Evolutionary conservation across 1,140 invertebrate species (phyloP).

Genomic region (Phymastichus coffea): DNA sequence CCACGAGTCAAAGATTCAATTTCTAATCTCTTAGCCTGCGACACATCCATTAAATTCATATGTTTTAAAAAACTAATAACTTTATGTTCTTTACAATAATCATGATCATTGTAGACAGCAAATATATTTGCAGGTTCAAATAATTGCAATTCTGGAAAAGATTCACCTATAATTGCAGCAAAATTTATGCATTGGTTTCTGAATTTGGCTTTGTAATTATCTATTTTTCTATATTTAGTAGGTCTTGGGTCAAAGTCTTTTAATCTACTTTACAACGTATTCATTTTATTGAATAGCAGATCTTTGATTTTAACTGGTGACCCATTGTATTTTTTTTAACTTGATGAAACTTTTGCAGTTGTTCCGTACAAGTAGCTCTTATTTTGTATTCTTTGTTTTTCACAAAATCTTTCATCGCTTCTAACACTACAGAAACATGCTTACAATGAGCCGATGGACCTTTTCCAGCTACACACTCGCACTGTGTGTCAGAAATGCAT

Average conservation of each 20-base stretch:
- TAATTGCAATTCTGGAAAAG: slow-evolving; percentile 12
- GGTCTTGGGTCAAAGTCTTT: slow-evolving; percentile 17
- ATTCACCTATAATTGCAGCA: slow-evolving; percentile 1
- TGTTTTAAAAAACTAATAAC: slow-evolving; percentile 11
- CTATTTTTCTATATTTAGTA: slow-evolving; percentile 8
- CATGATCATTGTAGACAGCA: slow-evolving; percentile 21
- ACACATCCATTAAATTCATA: slow-evolving; percentile 10
- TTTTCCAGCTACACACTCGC: slow-evolving; percentile 18
- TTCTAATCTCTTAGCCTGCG: background rate
- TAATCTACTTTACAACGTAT: background rate
- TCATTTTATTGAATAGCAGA: background rate
- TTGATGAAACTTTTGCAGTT: slow-evolving; percentile 23
- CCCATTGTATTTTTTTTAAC: slow-evolving; percentile 10
- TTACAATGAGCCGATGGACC: slow-evolving; percentile 18
- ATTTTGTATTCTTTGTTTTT: background rate
- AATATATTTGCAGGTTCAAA: slow-evolving; percentile 15
- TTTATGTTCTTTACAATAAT: slow-evolving; percentile 11
- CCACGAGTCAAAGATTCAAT: slow-evolving; percentile 16
- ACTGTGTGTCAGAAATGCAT: slow-evolving; percentile 7
- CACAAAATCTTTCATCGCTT: slow-evolving; percentile 15
- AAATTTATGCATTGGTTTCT: slow-evolving; percentile 15
- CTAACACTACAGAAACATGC: slow-evolving; percentile 14
- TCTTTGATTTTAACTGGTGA: slow-evolving; percentile 8
- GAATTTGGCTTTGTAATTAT: slow-evolving; percentile 7
- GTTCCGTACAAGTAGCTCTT: slow-evolving; percentile 10